Percentiles rank a stretch among this genome's conserved stretches.
These are phyloP conservation scores for Polyploca ridens DNA, from an alignment of 2,888 invertebrate genomes.

Conservation along the genomic window DNA sequence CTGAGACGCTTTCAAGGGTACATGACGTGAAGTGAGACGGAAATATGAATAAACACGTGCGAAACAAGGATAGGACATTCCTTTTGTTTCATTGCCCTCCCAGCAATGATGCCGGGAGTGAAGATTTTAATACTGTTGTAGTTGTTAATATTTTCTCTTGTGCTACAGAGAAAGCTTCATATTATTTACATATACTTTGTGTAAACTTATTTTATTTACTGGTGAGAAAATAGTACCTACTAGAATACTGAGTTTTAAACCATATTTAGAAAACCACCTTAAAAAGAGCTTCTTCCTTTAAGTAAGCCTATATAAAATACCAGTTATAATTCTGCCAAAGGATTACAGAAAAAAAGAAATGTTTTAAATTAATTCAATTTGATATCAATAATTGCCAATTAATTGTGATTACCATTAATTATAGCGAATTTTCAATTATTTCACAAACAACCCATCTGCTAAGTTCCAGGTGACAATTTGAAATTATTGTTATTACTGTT, in stretches of 20 bases:
- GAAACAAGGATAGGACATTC: conserved; percentile 55
- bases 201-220: not conserved
- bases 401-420: conserved; percentile 2
- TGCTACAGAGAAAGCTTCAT: conserved; percentile 28
- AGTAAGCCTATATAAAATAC: too few relatives aligned
- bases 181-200: conserved; percentile 17
- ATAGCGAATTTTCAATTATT: conserved; percentile 17
- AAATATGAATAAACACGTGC: conserved; percentile 56
- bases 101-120: conserved; percentile 66
- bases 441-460: conserved; percentile 15
- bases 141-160: conserved; percentile 59
- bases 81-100: conserved; percentile 82
- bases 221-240: not conserved
- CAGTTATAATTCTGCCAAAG: not conserved
- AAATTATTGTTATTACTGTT: conserved; percentile 43
- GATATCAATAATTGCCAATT: not conserved
- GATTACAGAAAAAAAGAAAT: not conserved
- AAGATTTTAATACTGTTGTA: conserved; percentile 80
- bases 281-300: too few relatives aligned
- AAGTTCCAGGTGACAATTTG: conserved; percentile 30
- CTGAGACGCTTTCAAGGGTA: conserved; percentile 73
- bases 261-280: too few relatives aligned
- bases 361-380: not conserved
- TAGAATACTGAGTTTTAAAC: not conserved
- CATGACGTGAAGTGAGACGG: conserved; percentile 62